These are phyloP conservation scores for Bradysia coprophila DNA, from an alignment of 1,140 invertebrate species.

Conservation along the genomic window DNA sequence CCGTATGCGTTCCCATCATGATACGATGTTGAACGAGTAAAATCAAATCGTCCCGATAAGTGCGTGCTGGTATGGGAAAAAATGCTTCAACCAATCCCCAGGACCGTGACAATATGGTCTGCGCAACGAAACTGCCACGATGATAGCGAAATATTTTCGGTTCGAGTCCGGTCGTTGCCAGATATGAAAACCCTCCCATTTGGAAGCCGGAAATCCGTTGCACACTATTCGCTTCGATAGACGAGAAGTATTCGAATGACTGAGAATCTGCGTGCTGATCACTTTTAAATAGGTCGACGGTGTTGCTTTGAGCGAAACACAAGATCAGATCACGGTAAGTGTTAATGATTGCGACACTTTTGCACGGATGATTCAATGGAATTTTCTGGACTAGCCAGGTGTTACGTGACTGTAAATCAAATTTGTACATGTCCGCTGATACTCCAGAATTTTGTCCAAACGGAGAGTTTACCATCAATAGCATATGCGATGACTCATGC, in stretches of 20 bases:
- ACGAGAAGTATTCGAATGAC: slow-evolving; percentile 4
- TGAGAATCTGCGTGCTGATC: slow-evolving; percentile 5
- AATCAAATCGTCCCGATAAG: slow-evolving; percentile 27
- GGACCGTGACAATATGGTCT: slow-evolving; percentile 18
- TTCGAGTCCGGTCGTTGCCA: slow-evolving; percentile 22
- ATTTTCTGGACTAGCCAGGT: slow-evolving; percentile 17
- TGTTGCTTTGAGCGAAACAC: slow-evolving; percentile 12
- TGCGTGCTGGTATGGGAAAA: slow-evolving; percentile 24
- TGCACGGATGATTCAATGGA: slow-evolving; percentile 8
- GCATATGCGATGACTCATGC: slow-evolving; percentile 8
- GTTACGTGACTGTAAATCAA: slow-evolving; percentile 10
- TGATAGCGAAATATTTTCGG: slow-evolving; percentile 23
- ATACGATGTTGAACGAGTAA: slow-evolving; percentile 28
- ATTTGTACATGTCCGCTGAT: slow-evolving; percentile 13
- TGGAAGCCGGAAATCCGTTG: slow-evolving; percentile 15
- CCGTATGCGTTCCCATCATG: slow-evolving; percentile 20
- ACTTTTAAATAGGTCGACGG: slow-evolving; percentile 10
- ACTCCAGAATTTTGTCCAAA: slow-evolving; percentile 3
- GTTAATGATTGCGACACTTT: slow-evolving; percentile 12
- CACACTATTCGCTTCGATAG: slow-evolving; percentile 8
- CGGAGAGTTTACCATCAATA: slow-evolving; percentile 7
- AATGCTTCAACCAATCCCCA: slow-evolving; percentile 22
- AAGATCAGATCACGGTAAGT: slow-evolving; percentile 14
- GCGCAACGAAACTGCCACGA: slow-evolving; percentile 13
- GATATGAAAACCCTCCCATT: slow-evolving; percentile 24